Percentiles rank a stretch among this genome's conserved stretches.
phyloP scores from a whole-genome alignment of 92 coral and sea anemone genomes.

The Paramuricea clavata region DNA sequence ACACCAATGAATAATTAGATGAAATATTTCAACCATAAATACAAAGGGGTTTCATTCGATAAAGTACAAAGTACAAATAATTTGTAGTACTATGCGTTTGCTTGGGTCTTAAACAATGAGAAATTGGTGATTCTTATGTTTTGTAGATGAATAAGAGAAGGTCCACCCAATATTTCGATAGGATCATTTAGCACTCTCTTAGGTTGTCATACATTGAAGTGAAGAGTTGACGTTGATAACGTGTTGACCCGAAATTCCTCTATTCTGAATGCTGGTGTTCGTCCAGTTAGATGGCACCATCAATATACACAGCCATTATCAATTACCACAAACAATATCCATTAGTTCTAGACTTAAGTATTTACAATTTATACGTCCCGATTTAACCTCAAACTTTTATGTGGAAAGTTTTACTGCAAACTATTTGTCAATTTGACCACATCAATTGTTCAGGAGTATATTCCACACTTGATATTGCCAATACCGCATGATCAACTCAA shows the following conservation, averaged over 20 bases:
- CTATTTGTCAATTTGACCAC: too few species aligned
- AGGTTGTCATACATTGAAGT: background rate
- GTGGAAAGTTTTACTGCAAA: too few species aligned
- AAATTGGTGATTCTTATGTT: background rate
- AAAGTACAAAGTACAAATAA: background rate
- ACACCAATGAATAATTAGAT: background rate
- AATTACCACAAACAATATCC: too few species aligned
- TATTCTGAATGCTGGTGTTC: too few species aligned
- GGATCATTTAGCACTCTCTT: background rate
- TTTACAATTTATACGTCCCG: background rate
- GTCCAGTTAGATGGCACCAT: too few species aligned
- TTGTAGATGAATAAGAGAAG: background rate
- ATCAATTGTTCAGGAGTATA: too few species aligned
- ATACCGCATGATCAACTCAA: too few species aligned
- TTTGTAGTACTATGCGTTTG: background rate
- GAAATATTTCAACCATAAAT: background rate
- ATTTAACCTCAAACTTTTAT: background rate
- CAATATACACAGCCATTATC: too few species aligned
- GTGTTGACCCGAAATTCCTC: too few species aligned
- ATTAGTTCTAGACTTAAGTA: too few species aligned
- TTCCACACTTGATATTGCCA: too few species aligned
- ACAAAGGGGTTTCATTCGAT: background rate
- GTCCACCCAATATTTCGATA: background rate
- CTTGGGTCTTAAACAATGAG: background rate
- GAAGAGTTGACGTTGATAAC: background rate